phyloP scores from a whole-genome alignment of 2,113 vertebrate genomes.

The Pangasianodon hypophthalmus region DNA sequence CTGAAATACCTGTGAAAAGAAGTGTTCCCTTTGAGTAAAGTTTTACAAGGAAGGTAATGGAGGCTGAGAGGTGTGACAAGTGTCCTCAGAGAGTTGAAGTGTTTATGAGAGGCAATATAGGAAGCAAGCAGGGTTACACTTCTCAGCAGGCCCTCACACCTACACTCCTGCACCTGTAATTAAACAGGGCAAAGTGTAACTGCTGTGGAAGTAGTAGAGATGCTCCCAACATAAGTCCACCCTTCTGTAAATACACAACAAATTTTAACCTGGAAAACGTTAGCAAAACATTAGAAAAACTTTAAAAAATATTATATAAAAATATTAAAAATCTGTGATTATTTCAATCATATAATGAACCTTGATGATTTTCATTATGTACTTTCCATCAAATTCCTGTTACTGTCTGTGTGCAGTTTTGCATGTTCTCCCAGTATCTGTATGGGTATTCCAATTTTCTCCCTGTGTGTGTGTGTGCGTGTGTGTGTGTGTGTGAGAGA shows the following conservation, averaged over 20 bases:
- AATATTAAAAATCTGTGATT: neutral
- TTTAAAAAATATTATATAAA: too few relatives aligned
- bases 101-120: slow-evolving; percentile 34
- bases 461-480: neutral
- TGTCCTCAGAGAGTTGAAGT: slow-evolving; percentile 38
- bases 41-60: slow-evolving; percentile 33
- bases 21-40: slow-evolving; percentile 9
- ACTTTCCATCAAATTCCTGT: neutral
- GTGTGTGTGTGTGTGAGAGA: neutral
- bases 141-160: slow-evolving; percentile 51
- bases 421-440: neutral
- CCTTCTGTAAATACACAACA: neutral
- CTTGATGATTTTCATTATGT: neutral
- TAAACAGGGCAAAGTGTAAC: slow-evolving; percentile 37
- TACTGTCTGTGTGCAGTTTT: neutral
- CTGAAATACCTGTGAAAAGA: neutral
- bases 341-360: neutral
- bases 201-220: neutral
- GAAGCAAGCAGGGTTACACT: slow-evolving; percentile 45
- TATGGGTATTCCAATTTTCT: neutral
- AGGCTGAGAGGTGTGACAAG: slow-evolving; percentile 40
- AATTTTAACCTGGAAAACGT: neutral
- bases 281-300: neutral
- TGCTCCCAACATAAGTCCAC: neutral
- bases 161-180: slow-evolving; percentile 52